Evolutionary conservation across 1,140 invertebrate genomes (phyloP), one percentile per base, ranked within the genome.

Genomic region (Atta cephalotes): DNA sequence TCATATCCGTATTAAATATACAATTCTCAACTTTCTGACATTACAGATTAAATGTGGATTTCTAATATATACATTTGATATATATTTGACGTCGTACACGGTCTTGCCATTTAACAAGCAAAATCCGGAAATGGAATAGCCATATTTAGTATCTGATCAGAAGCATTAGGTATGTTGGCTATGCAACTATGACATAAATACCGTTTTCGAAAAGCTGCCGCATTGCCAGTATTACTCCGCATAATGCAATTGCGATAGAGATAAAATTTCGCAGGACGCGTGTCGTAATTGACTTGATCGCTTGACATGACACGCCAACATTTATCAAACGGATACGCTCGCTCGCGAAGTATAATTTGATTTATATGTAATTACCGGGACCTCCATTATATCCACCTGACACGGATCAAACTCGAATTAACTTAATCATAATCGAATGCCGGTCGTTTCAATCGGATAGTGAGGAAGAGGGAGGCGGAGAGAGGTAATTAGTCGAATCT

Each of bases 391-490:
- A 93, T 90, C 93, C 94, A 94, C 92, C 93, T 94, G 93, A 91
- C 93, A 91, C 93, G 92, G 91, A 94, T 95, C 91, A 93, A 94
- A 94, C 90, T 94, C 91, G 87, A 93, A 94, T 95, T 94, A 95
- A 92, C 93, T 93, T 93, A 93, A 94, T 94, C 92, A 92, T 93
- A 92, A 92, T 92, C 92, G 90, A 94, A 94, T 93, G 89, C 89
- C 92, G 88, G 89, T 81, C 70, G 88, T 89, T 91, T 93, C 91
- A 89, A 76, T 84, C 80, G 80, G 39, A 62, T 21, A 39, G 45
- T 2, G 53, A 51, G 45, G 25, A 31, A 25, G 25, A 51, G 51
- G 51, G 62, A 71, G 68, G 62, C 80, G 71, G 51, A 18, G 70
- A 66, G 39, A 51, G 39, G 90, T 89, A 89, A 89, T 90, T 90